Percentiles rank a stretch among this genome's conserved stretches.
phyloP scores from a whole-genome alignment of 2,888 invertebrate genomes.

The Ophioninae sp. region DNA sequence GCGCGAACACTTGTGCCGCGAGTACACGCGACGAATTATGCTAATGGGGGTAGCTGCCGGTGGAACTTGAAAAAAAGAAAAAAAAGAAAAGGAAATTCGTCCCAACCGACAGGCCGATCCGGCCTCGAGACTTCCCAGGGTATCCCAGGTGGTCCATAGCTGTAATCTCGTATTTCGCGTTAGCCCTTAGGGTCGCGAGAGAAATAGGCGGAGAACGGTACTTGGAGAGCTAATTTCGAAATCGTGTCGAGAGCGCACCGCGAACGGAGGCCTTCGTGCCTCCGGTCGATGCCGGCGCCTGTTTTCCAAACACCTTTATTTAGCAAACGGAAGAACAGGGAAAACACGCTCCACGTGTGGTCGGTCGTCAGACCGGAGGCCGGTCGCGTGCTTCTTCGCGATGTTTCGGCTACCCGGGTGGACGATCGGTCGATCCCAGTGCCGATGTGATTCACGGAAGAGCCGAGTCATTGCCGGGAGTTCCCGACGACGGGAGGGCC shows the following conservation, averaged over 20 bases:
- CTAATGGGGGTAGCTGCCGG: slow-evolving; percentile 66
- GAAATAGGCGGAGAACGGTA: slow-evolving; percentile 55
- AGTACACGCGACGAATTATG: slow-evolving; percentile 68
- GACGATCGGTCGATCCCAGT: neutral
- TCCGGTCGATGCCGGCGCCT: neutral
- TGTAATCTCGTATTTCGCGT: slow-evolving; percentile 64
- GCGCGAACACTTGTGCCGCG: slow-evolving; percentile 39
- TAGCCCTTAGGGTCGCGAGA: slow-evolving; percentile 22
- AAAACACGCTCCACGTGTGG: neutral
- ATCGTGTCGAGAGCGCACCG: slow-evolving; percentile 46
- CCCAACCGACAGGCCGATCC: slow-evolving; percentile 66
- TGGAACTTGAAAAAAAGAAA: slow-evolving; percentile 69
- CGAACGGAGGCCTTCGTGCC: neutral
- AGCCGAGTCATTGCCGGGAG: too few species aligned
- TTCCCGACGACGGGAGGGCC: too few species aligned
- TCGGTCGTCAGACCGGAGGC: neutral
- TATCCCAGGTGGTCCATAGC: slow-evolving; percentile 64
- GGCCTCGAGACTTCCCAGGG: slow-evolving; percentile 67
- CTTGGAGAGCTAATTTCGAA: slow-evolving; percentile 71
- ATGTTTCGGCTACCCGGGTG: neutral
- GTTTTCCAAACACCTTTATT: neutral
- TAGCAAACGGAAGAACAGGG: neutral
- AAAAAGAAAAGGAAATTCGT: slow-evolving; percentile 59
- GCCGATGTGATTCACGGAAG: neutral
- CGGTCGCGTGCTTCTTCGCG: neutral